A percentile compares a stretch with the other conserved stretches of the same genome.
Conservation (phyloP, 1,140 invertebrate species). For the Oppia nitens region DNA sequence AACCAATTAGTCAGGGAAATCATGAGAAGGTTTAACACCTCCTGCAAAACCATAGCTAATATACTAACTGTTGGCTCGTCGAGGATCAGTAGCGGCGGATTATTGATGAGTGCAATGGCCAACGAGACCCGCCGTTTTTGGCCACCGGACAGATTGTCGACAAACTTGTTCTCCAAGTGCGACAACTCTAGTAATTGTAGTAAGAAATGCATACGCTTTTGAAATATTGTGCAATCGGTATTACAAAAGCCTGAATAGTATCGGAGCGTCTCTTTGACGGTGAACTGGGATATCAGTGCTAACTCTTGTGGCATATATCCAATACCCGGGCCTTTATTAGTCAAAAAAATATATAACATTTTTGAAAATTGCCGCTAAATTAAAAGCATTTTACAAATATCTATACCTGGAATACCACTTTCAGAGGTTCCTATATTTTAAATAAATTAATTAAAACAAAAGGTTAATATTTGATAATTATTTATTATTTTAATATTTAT, state of each 20-base stretch:
- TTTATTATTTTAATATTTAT: no score
- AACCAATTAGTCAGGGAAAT: not conserved
- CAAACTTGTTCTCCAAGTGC: constrained; percentile 29
- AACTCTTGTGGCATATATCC: constrained; percentile 39
- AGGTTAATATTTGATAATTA: no score
- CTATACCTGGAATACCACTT: constrained; percentile 18
- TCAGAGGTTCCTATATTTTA: not conserved
- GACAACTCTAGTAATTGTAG: constrained; percentile 73
- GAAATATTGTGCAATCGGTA: constrained; percentile 27
- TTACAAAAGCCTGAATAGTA: constrained; percentile 15
- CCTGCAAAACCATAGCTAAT: no score
- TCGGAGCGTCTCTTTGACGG: constrained; percentile 9
- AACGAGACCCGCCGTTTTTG: constrained; percentile 82
- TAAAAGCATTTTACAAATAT: no score
- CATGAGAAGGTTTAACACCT: no score
- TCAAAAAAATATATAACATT: no score
- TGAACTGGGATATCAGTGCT: constrained; percentile 38
- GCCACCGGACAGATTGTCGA: constrained; percentile 49
- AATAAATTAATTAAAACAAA: not conserved
- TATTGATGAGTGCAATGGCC: constrained; percentile 76
- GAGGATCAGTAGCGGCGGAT: constrained; percentile 76
- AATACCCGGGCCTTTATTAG: constrained; percentile 14
- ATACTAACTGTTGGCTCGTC: constrained; percentile 70
- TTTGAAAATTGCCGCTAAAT: no score
- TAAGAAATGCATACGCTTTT: constrained; percentile 61